Percentiles rank a stretch among this genome's conserved stretches.
These are phyloP conservation scores for Crax fasciolata DNA, from an alignment of 2,797 vertebrate species.

Conservation along the genomic window DNA sequence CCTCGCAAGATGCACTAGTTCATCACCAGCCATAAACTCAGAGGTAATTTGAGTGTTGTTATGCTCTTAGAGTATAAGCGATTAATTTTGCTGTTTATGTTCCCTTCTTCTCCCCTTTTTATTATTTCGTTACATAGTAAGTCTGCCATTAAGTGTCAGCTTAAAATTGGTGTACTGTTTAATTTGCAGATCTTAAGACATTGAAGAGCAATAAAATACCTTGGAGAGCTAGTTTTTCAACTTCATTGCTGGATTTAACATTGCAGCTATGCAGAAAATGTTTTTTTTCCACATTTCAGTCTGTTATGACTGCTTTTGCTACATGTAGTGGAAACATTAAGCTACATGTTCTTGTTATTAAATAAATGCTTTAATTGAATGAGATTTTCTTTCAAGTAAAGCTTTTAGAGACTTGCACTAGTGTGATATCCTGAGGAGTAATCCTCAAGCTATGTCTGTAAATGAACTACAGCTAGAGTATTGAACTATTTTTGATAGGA, in stretches of 20 bases:
- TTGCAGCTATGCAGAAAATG: not conserved
- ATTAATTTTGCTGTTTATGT: not conserved
- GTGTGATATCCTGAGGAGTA: not conserved
- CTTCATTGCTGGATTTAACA: not conserved
- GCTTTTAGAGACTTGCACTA: not conserved
- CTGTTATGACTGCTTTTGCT: not conserved
- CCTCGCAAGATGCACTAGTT: conserved; percentile 81
- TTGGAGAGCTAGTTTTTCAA: not conserved
- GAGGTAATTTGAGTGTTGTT: conserved; percentile 83
- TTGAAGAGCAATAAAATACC: not conserved
- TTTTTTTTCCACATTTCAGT: not conserved
- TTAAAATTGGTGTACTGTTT: not conserved
- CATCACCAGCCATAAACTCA: conserved; percentile 81
- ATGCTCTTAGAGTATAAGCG: not conserved
- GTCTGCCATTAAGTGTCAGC: not conserved
- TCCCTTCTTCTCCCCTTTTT: not conserved
- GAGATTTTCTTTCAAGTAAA: not conserved
- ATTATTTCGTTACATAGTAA: not conserved
- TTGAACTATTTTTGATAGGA: conserved; percentile 81
- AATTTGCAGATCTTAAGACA: not conserved
- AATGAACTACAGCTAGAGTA: not conserved
- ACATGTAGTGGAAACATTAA: not conserved
- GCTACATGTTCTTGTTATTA: not conserved
- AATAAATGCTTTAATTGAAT: not conserved
- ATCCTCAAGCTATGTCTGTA: not conserved